Percentiles rank a stretch among this genome's conserved stretches.
phyloP scores from a whole-genome alignment of 1,140 invertebrate species.

The Ips nitidus region DNA sequence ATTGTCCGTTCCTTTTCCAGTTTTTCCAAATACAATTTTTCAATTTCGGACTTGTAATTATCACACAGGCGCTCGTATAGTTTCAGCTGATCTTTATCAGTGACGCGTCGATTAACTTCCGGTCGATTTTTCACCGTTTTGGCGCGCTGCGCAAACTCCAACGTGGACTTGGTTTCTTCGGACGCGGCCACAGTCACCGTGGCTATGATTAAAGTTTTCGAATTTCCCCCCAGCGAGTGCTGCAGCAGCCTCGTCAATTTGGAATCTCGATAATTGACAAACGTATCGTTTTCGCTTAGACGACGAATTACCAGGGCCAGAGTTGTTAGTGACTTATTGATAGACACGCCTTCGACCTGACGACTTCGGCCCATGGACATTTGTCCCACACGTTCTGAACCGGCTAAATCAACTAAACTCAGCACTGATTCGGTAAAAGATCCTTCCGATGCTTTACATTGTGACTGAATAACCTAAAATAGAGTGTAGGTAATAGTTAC shows the following conservation, averaged over 20 bases:
- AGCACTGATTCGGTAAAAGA: constrained; percentile 64
- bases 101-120: constrained; percentile 63
- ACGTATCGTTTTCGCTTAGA: constrained; percentile 47
- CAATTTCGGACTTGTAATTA: constrained; percentile 31
- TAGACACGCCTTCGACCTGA: constrained; percentile 81
- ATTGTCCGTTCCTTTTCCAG: constrained; percentile 25
- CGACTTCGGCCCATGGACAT: constrained; percentile 67
- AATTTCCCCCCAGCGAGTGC: constrained; percentile 83
- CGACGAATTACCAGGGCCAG: constrained; percentile 45
- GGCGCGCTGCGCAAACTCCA: constrained; percentile 69
- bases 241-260: constrained; percentile 84
- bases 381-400: constrained; percentile 75
- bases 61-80: constrained; percentile 31
- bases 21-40: constrained; percentile 17
- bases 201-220: constrained; percentile 84
- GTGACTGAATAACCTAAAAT: constrained; percentile 61
- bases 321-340: constrained; percentile 67
- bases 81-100: constrained; percentile 34
- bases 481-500: neutral
- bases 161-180: constrained; percentile 75
- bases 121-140: constrained; percentile 72
- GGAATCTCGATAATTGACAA: constrained; percentile 77
- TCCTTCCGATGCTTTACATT: constrained; percentile 46
- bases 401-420: constrained; percentile 85
- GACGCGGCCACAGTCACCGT: constrained; percentile 71